Evolutionary conservation across 1,140 invertebrate genomes (phyloP).

Genomic region (Asobara japonica): DNA sequence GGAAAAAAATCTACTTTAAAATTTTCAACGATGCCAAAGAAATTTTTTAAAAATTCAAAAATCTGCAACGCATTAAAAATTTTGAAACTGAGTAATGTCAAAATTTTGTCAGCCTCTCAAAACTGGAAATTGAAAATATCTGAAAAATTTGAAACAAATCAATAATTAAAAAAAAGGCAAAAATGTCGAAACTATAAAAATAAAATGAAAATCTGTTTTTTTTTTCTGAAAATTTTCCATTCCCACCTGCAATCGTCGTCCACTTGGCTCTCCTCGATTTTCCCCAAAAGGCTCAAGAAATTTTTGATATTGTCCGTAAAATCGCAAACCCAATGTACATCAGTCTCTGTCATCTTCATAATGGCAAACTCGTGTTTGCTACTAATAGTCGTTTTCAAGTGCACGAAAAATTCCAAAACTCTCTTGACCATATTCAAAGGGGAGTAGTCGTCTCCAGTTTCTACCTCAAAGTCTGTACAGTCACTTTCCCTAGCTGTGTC

Average conservation of each 20-base stretch:
- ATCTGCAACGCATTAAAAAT: no score
- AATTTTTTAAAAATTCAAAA: no score
- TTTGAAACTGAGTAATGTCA: no score
- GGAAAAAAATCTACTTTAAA: no score
- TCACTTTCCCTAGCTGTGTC: slow-evolving; percentile 74
- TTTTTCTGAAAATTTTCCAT: no score
- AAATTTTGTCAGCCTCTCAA: no score
- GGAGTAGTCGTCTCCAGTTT: slow-evolving; percentile 69
- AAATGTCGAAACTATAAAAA: no score
- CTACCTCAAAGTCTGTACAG: slow-evolving; percentile 69
- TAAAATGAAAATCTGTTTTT: no score
- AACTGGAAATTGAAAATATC: no score
- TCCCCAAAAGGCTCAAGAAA: slow-evolving; percentile 69
- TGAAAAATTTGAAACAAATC: no score
- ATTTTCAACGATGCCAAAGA: no score
- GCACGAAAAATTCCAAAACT: slow-evolving; percentile 73
- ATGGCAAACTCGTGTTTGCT: slow-evolving; percentile 75
- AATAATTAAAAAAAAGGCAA: no score
- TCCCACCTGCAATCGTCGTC: slow-evolving; percentile 60
- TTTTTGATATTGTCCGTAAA: slow-evolving; percentile 74
- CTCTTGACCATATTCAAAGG: slow-evolving; percentile 73
- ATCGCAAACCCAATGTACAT: slow-evolving; percentile 69
- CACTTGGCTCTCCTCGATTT: slow-evolving; percentile 65
- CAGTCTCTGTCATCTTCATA: slow-evolving; percentile 69
- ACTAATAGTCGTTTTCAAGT: slow-evolving; percentile 73